Base-by-base conservation (phyloP, 2,113 vertebrate genomes). In the Cephalopholis sonnerati region DNA sequence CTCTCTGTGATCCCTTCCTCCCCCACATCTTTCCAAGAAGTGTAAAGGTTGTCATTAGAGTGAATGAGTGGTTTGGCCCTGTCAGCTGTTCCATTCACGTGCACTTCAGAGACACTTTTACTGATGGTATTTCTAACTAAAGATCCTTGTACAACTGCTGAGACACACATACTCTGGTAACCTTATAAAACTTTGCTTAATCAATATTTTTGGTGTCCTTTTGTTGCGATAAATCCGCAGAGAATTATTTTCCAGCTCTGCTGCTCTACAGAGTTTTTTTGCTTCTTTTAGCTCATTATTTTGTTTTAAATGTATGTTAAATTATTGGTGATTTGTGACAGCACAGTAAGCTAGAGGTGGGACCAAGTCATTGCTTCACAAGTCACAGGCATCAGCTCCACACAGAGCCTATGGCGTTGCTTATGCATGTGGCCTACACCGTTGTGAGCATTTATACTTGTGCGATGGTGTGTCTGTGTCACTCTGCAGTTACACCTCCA, bases 71-170 rank as follows among this genome's bases (percentile, higher is more conserved):
- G 79, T 82, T 90, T 86, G 77, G 62, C 36, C 64, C 57, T 10
- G 29, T 87, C 82, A 91, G 88, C 79, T 88, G 65, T 85, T 85
- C 74, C 80, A 62, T 73, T 88, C 87, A 74, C 53, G 1, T 83
- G 44, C 65, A 75, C 62, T 66, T 62, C 69, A 74, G 55, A 79
- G 64, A 79, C 68, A 80, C 77, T 82, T 87, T 82, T 79, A 86
- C 61, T 67, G 66, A 55, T 22, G 22, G 36, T 62, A 53, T 73
- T 69, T 16, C 68, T 68, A n/a, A 41, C 55, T 82, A 27, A 71
- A 62, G 20, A 41, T n/a, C 12, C 39, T 12, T 59, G 17, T 25
- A 44, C 51, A 50, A 71, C 36, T 22, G 2, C 61, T 64, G 27
- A 46, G 58, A 57, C 6, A 75, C n/a, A 27, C 32, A 51, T 29